Base-by-base conservation (phyloP, 2,888 invertebrate species). In the Hypomecis atomaria region DNA sequence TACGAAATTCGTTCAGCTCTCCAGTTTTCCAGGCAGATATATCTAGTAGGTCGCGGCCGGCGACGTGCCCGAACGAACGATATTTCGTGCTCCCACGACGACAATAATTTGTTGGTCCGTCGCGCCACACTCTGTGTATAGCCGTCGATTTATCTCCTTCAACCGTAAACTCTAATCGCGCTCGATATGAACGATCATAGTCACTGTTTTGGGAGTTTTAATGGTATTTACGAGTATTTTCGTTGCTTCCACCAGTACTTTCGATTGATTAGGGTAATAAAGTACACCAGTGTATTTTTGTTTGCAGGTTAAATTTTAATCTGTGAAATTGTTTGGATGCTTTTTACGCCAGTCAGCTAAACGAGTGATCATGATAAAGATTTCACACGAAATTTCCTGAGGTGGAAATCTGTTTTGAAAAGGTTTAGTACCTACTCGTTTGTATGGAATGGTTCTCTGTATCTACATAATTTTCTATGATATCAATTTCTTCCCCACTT, bases 21-120 rank as follows among this genome's bases (percentile, higher is more conserved):
- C 57, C 65, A 68, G 66, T 68, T 71, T 70, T 67, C 67, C 74
- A 72, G 69, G 77, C 76, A 78, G 82, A 79, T 83, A 82, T 84
- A 80, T 84, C 83, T 83, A 78, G 80, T 78, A 77, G 82, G 78
- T 81, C 78, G 76, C 73, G 75, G 74, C 78, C 76, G 79, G 77
- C 78, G 78, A 79, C 83, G 80, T 78, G 81, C 80, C 75, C 42
- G 49, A 80, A 79, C 80, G 78, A 77, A 84, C 86, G 85, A 87
- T 88, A 88, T 88, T 87, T 87, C 87, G 82, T 86, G 82, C 81
- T 89, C 88, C 89, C 89, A 78, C 83, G 87, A 84, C 87, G 88
- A 87, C 88, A 84, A 89, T 90, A 90, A 90, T 90, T 90, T 89
- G 89, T 89, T 88, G 84, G 87, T 86, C 85, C 87, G 85, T 86